Conservation (phyloP, 2,888 invertebrate genomes). For the Euspilapteryx auroguttella region DNA sequence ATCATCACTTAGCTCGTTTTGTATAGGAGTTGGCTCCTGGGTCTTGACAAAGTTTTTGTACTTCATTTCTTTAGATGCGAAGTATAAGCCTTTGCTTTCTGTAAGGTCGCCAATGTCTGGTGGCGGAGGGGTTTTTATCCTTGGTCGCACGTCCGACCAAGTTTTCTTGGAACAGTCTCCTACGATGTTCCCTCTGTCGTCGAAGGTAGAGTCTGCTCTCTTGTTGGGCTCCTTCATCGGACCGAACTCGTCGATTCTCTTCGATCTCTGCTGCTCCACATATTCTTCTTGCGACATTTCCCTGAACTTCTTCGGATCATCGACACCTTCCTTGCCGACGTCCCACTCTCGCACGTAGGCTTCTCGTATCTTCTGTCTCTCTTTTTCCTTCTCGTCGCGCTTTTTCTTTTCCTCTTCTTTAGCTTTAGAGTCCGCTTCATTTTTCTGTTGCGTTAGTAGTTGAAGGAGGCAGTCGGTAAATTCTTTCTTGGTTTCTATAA, state of each 20-base stretch:
- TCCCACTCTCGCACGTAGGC: conserved; percentile 72
- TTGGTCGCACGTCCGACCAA: conserved; percentile 39
- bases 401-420: conserved; percentile 33
- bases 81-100: conserved; percentile 34
- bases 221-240: conserved; percentile 50
- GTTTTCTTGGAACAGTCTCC: conserved; percentile 14
- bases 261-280: conserved; percentile 72
- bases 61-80: conserved; percentile 22
- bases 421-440: conserved; percentile 43
- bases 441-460: conserved; percentile 47
- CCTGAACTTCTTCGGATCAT: conserved; percentile 40
- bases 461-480: conserved; percentile 38
- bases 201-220: conserved; percentile 21
- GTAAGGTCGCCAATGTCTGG: conserved; percentile 17
- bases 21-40: conserved; percentile 22
- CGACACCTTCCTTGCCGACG: conserved; percentile 66
- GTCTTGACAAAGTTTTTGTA: conserved; percentile 36
- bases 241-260: conserved; percentile 77
- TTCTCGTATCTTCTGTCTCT: conserved; percentile 49
- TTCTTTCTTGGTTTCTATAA: conserved; percentile 39
- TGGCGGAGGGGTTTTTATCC: conserved; percentile 19
- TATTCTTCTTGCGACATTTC: conserved; percentile 78
- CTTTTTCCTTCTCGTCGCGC: conserved; percentile 43
- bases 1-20: conserved; percentile 30
- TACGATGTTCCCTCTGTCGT: conserved; percentile 21